phyloP scores from a whole-genome alignment of 2,888 invertebrate genomes.

The Pseudococcus jackbeardsleyi region DNA sequence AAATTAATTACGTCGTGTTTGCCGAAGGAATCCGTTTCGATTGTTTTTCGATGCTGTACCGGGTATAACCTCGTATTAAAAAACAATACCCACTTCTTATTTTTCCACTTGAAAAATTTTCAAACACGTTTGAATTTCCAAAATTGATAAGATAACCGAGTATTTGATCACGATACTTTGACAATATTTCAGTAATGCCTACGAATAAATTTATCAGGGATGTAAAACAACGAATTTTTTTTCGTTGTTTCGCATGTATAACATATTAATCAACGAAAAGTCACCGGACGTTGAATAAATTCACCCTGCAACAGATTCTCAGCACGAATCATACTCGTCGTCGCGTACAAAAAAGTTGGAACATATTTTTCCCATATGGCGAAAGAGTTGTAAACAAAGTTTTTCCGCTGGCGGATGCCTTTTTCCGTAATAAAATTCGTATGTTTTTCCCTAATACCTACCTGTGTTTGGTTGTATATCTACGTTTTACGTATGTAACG shows the following conservation, averaged over 20 bases:
- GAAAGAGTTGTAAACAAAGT: conserved; percentile 8
- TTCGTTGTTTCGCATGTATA: background rate
- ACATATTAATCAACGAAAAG: background rate
- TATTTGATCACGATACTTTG: background rate
- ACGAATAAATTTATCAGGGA: background rate
- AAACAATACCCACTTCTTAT: background rate
- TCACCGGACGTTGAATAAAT: background rate
- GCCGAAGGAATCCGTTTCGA: background rate
- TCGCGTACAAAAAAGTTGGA: background rate
- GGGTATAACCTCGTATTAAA: background rate
- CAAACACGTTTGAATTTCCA: background rate
- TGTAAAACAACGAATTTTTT: background rate
- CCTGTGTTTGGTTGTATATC: background rate
- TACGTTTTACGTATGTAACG: background rate
- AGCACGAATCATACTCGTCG: background rate
- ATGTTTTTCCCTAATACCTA: no score
- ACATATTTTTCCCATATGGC: conserved; percentile 12
- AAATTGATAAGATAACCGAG: background rate
- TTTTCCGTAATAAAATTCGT: background rate
- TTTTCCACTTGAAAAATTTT: no score
- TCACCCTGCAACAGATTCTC: background rate
- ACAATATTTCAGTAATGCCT: background rate
- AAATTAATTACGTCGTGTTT: background rate
- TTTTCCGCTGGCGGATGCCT: background rate
- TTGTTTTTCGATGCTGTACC: background rate